Percentiles rank a stretch among this genome's conserved stretches.
Conservation (phyloP, 2,797 vertebrate genomes). For the Eulemur coronatus region DNA sequence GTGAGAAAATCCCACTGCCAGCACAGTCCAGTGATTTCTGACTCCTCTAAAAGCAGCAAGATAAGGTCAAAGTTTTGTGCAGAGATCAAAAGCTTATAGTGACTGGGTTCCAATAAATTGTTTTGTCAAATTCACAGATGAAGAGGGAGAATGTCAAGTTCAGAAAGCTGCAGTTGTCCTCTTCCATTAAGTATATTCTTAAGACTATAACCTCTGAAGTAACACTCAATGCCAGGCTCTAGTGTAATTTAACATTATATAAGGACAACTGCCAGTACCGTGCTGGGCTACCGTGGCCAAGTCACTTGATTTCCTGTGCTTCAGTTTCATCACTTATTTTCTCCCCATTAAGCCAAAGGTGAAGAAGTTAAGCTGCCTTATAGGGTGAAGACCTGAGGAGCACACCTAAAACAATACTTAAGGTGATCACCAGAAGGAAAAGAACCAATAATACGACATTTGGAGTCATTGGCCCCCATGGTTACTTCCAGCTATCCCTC, state of each 20-base stretch:
- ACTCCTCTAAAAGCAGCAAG: neutral
- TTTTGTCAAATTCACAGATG: neutral
- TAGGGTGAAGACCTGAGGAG: neutral
- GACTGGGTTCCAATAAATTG: neutral
- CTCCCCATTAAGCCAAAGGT: neutral
- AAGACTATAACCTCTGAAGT: neutral
- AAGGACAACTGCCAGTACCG: constrained; percentile 19
- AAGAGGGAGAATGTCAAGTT: neutral
- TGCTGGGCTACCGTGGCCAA: neutral
- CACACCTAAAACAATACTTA: neutral
- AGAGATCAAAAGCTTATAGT: neutral
- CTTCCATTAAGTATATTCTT: neutral
- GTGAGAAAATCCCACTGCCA: neutral
- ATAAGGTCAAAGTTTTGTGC: neutral
- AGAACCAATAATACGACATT: neutral
- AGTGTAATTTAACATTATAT: neutral
- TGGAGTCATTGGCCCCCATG: neutral
- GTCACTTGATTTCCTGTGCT: neutral
- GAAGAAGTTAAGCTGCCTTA: neutral
- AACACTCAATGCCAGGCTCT: neutral
- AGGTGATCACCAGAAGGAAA: neutral
- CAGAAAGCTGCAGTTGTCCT: neutral
- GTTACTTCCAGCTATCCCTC: neutral
- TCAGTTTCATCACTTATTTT: neutral
- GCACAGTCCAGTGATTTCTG: neutral